Base-by-base conservation (phyloP, 2,888 invertebrate species). In the Cynaeus angustus region DNA sequence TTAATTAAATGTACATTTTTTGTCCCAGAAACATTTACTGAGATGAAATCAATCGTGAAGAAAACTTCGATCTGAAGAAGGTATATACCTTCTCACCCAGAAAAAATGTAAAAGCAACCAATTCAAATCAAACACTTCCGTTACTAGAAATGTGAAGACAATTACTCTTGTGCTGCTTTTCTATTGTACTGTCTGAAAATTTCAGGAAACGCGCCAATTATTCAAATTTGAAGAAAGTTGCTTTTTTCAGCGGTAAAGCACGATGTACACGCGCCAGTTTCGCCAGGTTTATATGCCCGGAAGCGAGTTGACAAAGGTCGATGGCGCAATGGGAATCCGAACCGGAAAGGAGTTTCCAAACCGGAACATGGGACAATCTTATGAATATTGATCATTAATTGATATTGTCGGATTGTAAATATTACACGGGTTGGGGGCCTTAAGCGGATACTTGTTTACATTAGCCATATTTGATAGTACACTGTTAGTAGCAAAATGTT, bases 281-380 rank as follows among this genome's bases (percentile, higher is more conserved):
- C 48, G 26, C 37, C 33, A 48, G 33, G n/a, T 9, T 43, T 43
- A 61, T 46, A 45, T 14, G 43, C 6, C 69, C 70, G 74, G 74
- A 75, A 75, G 38, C 58, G 26, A 30, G 72, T 68, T 68, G 73
- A 66, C 66, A 73, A 75, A 74, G 75, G 73, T 74, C 74, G 72
- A 72, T 74, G 75, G 66, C 72, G 66, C 56, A 72, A 53, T 64
- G 65, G 67, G 48, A 58, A 58, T 64, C 62, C 7, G 68, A 69
- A 75, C 77, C 78, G 78, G 78, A 78, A 76, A 75, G 74, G 71
- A 72, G 77, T 70, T 76, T 76, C 74, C 75, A 75, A 75, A 74
- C 73, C 76, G 77, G 78, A 78, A 76, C 75, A 75, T 72, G 74
- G 71, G 48, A 71, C 74, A 70, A 73, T 76, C 72, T 69, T 64